Base-by-base conservation (phyloP, 2,113 vertebrate genomes). In the Scomber colias region DNA sequence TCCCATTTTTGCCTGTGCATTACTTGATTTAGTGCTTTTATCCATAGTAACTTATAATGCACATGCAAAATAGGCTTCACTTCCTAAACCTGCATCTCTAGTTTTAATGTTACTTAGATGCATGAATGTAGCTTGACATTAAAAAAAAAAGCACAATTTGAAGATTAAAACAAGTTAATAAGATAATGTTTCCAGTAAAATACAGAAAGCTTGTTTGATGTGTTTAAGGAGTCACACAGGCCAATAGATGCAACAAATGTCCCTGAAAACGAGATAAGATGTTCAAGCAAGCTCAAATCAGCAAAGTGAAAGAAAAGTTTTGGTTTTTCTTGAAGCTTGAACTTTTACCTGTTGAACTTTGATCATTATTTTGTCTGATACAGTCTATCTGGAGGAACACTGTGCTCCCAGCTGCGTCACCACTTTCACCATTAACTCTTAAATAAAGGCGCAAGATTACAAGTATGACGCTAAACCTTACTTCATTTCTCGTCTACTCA, bases 321-420 rank as follows among this genome's bases (percentile, higher is more conserved):
- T 72, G 62, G 11, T 81, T 80, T 71, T 15, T 11, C 11, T 16
- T 50, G 63, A 0, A 19, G 59, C 2, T 21, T 73, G 77, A 87
- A 79, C 80, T 66, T 73, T 56, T 82, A 90, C 89, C 90, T 89
- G 87, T 73, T 87, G 71, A 81, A 71, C 82, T 81, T 6, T 77
- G 73, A 61, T 82, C 73, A 56, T 88, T 89, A 73, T 89, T 90
- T 40, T 4, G 27, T 71, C 69, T 61, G 57, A 62, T 27, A 8
- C 11, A 0, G 2, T 31, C 11, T 82, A 54, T 87, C 82, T 79
- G 0, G 16, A 31, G 75, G 46, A 77, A 71, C 78, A 40, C 65
- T 30, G 48, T 69, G 77, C 31, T 48, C 82, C 24, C 0, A 14
- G 56, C 10, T 1, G 0, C 13, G 2, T 59, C 64, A 60, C 24